Percentiles rank a stretch among this genome's conserved stretches.
These are phyloP conservation scores for Clarias fuscus DNA, from an alignment of 2,797 vertebrate genomes.

Conservation along the genomic window DNA sequence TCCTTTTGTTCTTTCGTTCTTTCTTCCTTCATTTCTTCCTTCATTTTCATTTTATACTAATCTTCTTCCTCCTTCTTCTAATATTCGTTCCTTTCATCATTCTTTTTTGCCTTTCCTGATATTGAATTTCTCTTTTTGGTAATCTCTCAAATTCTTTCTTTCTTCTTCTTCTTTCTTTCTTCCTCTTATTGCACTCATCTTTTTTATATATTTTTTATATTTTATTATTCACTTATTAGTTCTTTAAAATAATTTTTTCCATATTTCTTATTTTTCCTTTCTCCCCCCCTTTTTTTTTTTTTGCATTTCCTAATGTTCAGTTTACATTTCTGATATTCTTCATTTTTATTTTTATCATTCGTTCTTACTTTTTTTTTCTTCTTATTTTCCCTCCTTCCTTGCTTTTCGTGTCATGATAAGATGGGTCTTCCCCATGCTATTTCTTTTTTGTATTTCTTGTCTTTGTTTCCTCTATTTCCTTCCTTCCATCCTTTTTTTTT, in stretches of 20 bases:
- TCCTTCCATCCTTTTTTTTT: too few species aligned
- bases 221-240: background rate
- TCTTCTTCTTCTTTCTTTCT: too few species aligned
- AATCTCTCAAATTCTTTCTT: too few species aligned
- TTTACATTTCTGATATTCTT: background rate
- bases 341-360: too few species aligned
- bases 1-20: background rate
- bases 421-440: too few species aligned
- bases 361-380: too few species aligned
- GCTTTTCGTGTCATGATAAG: too few species aligned
- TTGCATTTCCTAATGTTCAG: background rate
- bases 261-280: background rate
- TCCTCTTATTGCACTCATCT: background rate
- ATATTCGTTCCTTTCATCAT: background rate
- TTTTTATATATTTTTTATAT: background rate
- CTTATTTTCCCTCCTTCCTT: too few species aligned
- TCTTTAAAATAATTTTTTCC: background rate
- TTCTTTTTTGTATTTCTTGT: too few species aligned
- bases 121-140: background rate
- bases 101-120: background rate
- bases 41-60: too few species aligned
- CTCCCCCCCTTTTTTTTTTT: background rate
- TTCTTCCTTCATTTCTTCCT: background rate
- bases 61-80: background rate
- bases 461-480: too few species aligned